Base-by-base conservation (phyloP, 2,797 vertebrate species). In the Hydrolagus colliei region DNA sequence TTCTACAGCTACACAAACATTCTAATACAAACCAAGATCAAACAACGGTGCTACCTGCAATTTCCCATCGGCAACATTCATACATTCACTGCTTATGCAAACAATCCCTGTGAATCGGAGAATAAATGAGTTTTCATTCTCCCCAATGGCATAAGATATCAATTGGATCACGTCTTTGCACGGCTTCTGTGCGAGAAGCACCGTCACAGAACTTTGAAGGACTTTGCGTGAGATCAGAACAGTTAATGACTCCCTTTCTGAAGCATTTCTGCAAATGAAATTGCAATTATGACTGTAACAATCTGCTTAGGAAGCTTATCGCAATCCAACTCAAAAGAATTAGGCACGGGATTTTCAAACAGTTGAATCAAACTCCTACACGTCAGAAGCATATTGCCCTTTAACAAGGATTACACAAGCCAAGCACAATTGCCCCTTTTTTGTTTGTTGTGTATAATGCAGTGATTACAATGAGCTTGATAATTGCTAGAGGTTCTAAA, bases 211-310 rank as follows among this genome's bases (percentile, higher is more conserved):
- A 78, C 88, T 79, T 88, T 86, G 89, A 90, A 88, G 87, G 87
- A 88, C 74, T 88, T 89, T 87, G 88, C 88, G 86, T 87, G 89
- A 90, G 89, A 87, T 79, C 85, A 61, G 79, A 72, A 85, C 20
- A 86, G 79, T 63, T 7, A 72, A 75, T 88, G 88, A 73, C 10
- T 87, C 67, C 88, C 86, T 65, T 59, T 18, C 79, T 85, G 85
- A 87, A 88, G 88, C 65, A 72, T 85, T 88, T 85, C 87, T 88
- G 89, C 87, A 92, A 91, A 90, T 88, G 90, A 94, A 95, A 95
- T 93, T 89, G 72, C 92, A 93, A 95, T 95, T 94, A 94, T 94
- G 88, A 89, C 91, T 89, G 79, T 89, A 92, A 91, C 89, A 93
- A 96, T 94, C 93, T 91, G 91, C 91, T 94, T 90, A 90, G 72